A percentile compares a stretch with the other conserved stretches of the same genome.
phyloP scores from a whole-genome alignment of 2,113 vertebrate species.

The Tinamus guttatus region DNA sequence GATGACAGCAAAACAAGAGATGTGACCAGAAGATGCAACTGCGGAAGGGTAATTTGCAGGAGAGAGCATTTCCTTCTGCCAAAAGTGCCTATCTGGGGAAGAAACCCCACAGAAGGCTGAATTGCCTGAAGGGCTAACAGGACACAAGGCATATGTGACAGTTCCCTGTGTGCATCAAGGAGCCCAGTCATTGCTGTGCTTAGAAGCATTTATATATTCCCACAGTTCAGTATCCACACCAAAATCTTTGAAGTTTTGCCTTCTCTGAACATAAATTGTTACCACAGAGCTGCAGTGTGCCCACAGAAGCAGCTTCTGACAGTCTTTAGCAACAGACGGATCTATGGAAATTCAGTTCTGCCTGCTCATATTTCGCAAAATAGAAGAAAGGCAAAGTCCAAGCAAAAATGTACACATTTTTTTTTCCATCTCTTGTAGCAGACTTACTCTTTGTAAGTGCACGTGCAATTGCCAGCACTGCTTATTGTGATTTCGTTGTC shows the following conservation, averaged over 20 bases:
- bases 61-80: neutral
- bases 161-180: neutral
- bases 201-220: neutral
- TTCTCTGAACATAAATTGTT: neutral
- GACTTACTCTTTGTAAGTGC: neutral
- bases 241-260: neutral
- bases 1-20: neutral
- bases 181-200: neutral
- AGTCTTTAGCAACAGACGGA: neutral
- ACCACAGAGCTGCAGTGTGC: neutral
- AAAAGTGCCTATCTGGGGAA: neutral
- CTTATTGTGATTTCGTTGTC: neutral
- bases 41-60: neutral
- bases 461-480: neutral
- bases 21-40: neutral
- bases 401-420: neutral
- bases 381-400: neutral
- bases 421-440: neutral
- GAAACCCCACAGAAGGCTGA: neutral
- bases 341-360: neutral
- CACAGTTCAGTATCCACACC: neutral
- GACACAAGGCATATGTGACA: neutral
- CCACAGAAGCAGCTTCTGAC: neutral
- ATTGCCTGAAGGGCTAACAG: neutral
- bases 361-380: neutral